These are phyloP conservation scores for Mormyrops attenuatus DNA, from an alignment of 2,797 vertebrate genomes.

Conservation along the genomic window DNA sequence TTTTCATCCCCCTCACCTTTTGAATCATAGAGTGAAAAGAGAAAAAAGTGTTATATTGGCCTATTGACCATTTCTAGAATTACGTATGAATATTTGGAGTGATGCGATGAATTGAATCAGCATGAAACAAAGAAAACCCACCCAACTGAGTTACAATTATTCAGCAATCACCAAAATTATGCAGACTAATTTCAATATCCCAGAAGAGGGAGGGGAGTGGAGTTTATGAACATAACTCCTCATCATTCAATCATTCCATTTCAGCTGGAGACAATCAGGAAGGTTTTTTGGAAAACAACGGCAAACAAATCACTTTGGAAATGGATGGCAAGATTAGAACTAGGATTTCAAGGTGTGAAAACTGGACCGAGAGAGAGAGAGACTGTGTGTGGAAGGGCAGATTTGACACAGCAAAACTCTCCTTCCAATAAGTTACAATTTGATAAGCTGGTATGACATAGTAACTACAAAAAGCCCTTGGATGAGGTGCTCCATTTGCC, in stretches of 20 bases:
- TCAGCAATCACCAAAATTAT: neutral
- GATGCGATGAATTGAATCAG: neutral
- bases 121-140: neutral
- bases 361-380: neutral
- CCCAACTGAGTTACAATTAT: neutral
- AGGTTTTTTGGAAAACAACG: neutral
- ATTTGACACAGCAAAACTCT: neutral
- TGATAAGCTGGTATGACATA: neutral
- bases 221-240: neutral
- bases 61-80: slow-evolving; percentile 44
- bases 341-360: neutral
- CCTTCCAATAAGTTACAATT: neutral
- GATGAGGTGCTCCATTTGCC: neutral
- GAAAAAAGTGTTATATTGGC: neutral
- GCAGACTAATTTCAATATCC: neutral
- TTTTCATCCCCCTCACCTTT: neutral
- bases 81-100: slow-evolving; percentile 11
- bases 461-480: slow-evolving; percentile 9
- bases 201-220: neutral
- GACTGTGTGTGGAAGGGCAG: neutral
- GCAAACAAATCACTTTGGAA: neutral
- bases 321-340: neutral
- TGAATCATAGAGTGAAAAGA: slow-evolving; percentile 24
- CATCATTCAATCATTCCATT: neutral
- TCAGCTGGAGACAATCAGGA: neutral